Conservation (phyloP, 2,888 invertebrate genomes). For the Stomorhina lunata region DNA sequence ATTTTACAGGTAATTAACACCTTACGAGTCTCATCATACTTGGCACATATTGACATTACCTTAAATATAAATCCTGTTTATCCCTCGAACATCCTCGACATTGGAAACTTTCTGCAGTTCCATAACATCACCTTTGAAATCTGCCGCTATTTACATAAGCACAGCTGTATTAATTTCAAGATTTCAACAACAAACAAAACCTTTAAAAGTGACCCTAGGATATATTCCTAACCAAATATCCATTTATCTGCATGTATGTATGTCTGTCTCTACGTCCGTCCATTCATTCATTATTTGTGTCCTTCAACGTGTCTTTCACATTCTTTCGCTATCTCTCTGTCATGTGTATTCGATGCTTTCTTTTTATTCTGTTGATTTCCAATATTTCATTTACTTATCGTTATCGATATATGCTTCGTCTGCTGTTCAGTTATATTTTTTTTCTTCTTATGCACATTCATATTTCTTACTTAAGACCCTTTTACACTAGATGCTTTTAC, state of each 20-base stretch:
- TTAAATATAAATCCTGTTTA: no score
- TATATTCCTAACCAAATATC: no score
- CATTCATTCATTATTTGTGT: background rate
- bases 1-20: no score
- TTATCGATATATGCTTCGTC: conserved; percentile 41
- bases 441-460: background rate
- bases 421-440: background rate
- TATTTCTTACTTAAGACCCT: no score
- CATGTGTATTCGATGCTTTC: background rate
- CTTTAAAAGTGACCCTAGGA: conserved; percentile 10
- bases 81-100: no score
- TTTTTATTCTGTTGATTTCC: conserved; percentile 17
- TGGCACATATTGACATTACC: no score
- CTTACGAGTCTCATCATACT: no score
- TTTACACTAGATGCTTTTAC: no score
- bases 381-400: conserved; percentile 32
- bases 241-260: background rate
- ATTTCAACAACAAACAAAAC: background rate
- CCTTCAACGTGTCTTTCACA: background rate
- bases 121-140: no score
- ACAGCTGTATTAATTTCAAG: background rate
- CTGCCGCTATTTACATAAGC: background rate
- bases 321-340: background rate
- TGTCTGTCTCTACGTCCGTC: background rate
- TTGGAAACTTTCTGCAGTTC: no score